Conservation (phyloP, 2,888 invertebrate species). For the Branchipolynoe longqiensis region DNA sequence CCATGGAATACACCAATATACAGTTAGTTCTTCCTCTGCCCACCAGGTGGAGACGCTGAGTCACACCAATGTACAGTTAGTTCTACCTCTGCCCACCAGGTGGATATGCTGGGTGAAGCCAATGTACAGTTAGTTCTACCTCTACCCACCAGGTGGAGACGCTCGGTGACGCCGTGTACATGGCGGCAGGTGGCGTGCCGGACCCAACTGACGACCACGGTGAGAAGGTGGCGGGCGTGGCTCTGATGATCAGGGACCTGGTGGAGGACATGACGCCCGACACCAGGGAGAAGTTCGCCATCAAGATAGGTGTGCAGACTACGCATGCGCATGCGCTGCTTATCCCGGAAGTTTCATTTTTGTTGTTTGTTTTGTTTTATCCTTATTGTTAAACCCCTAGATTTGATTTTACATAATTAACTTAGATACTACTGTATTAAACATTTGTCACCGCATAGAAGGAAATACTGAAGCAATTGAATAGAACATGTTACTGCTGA, state of each 20-base stretch:
- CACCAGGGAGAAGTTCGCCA: background rate
- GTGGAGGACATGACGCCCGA: constrained; percentile 83
- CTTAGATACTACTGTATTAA: too few species aligned
- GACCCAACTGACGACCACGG: constrained; percentile 88
- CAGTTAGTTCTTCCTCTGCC: too few species aligned
- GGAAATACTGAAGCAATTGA: too few species aligned
- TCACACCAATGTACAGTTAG: background rate
- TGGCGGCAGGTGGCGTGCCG: constrained; percentile 95
- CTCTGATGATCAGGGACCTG: constrained; percentile 88
- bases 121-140: background rate
- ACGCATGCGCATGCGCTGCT: too few species aligned
- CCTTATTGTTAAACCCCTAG: too few species aligned
- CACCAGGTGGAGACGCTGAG: too few species aligned
- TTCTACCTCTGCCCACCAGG: constrained; percentile 83
- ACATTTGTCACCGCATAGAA: too few species aligned
- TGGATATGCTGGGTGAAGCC: constrained; percentile 89
- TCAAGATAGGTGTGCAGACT: constrained; percentile 50
- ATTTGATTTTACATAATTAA: too few species aligned
- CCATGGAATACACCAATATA: too few species aligned
- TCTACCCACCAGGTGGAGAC: constrained; percentile 89
- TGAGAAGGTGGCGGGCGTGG: constrained; percentile 89
- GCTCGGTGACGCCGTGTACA: constrained; percentile 92
- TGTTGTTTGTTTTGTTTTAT: background rate
- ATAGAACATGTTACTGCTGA: too few species aligned
- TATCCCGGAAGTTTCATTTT: too few species aligned